Percentiles rank a stretch among this genome's conserved stretches.
These are phyloP conservation scores for Anabacerthia variegaticeps DNA, from an alignment of 2,797 vertebrate genomes.

Conservation along the genomic window DNA sequence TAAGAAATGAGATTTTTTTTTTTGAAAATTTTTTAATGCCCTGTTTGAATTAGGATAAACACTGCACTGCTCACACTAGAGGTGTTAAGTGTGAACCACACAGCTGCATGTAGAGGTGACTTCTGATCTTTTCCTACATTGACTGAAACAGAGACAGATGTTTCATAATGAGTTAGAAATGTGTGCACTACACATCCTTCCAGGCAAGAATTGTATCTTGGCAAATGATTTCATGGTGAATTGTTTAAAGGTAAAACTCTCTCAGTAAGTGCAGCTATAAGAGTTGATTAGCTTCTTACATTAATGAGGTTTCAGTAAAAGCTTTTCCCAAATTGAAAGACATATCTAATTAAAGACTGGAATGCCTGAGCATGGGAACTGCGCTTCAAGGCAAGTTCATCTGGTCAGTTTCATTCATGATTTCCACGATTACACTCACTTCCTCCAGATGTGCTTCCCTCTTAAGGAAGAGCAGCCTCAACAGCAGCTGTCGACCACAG, in stretches of 20 bases:
- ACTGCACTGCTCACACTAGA: not conserved
- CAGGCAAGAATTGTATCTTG: not conserved
- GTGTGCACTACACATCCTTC: not conserved
- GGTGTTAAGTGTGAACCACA: not conserved
- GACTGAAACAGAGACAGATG: not conserved
- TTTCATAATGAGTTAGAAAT: not conserved
- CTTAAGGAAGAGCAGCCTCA: not conserved
- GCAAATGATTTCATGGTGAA: not conserved
- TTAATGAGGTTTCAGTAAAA: slow-evolving; percentile 46
- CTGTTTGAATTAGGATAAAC: not conserved
- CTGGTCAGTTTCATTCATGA: not conserved
- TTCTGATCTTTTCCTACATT: not conserved
- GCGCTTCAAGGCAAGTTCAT: not conserved
- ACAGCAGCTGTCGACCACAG: not conserved
- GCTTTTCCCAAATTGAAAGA: slow-evolving; percentile 18
- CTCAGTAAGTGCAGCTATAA: not conserved
- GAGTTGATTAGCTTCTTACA: slow-evolving; percentile 28
- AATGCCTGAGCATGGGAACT: not conserved
- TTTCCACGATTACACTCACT: not conserved
- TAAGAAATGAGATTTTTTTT: not conserved
- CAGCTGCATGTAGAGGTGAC: not conserved
- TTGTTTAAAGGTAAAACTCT: slow-evolving; percentile 32
- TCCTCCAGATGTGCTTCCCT: slow-evolving; percentile 17
- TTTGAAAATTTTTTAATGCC: not conserved
- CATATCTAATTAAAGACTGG: slow-evolving; percentile 8